Evolutionary conservation across 2,888 invertebrate genomes (phyloP).

Genomic region (Tineola bisselliella): DNA sequence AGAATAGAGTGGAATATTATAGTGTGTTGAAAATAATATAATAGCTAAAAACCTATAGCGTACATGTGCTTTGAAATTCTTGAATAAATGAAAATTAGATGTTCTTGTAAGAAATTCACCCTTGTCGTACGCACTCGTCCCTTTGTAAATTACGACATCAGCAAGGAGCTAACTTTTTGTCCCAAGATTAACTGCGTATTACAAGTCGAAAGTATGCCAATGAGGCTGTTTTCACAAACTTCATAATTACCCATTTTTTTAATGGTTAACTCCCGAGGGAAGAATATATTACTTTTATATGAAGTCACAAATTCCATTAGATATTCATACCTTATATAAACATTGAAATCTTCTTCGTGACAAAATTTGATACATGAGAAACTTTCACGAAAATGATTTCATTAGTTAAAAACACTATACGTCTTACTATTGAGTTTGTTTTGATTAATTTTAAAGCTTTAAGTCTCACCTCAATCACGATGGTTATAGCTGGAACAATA

Average conservation of each 20-base stretch:
- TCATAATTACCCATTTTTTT: constrained; percentile 45
- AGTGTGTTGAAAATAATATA: neutral
- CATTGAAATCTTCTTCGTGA: no score
- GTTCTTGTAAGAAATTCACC: constrained; percentile 50
- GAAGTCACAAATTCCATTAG: no score
- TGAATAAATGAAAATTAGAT: constrained; percentile 8
- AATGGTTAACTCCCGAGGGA: neutral
- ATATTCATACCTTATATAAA: no score
- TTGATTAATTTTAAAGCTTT: no score
- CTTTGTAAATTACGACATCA: constrained; percentile 53
- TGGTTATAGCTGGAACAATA: no score
- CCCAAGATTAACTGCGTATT: constrained; percentile 56
- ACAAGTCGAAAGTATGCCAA: constrained; percentile 56
- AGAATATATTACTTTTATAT: no score
- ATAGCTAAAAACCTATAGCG: neutral
- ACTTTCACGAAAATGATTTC: no score
- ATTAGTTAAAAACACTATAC: no score
- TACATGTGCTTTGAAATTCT: neutral
- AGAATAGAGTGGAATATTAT: neutral
- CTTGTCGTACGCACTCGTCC: constrained; percentile 42
- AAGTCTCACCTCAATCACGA: no score
- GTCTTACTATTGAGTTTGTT: no score
- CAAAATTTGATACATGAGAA: no score
- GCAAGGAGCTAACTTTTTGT: constrained; percentile 49
- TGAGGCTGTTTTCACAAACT: constrained; percentile 45